Evolutionary conservation across 2,888 invertebrate genomes (phyloP).

Genomic region (Sphinx pinastri): DNA sequence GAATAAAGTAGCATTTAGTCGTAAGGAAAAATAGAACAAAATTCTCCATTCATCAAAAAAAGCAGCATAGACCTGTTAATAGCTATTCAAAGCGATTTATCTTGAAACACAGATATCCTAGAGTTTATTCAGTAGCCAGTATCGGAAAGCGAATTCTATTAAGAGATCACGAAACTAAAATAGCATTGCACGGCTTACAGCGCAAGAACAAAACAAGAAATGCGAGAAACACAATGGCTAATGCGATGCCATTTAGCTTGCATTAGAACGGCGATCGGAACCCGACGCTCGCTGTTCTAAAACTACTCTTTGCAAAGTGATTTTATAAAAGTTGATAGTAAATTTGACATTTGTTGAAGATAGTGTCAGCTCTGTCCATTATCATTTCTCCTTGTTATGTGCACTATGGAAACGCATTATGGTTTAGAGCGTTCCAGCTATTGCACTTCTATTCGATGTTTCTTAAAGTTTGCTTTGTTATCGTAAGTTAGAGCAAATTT

Average conservation of each 20-base stretch:
- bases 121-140: conserved; percentile 48
- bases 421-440: neutral
- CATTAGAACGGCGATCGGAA: conserved; percentile 36
- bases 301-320: conserved; percentile 21
- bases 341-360: conserved; percentile 13
- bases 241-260: conserved; percentile 48
- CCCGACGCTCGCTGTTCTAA: conserved; percentile 11
- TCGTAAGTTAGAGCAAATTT: neutral
- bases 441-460: neutral
- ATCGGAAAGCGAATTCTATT: conserved; percentile 67
- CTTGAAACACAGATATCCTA: conserved; percentile 45
- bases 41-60: conserved; percentile 16
- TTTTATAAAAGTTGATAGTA: conserved; percentile 15
- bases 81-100: conserved; percentile 35
- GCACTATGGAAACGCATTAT: neutral
- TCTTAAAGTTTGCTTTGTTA: too few relatives aligned
- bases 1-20: neutral
- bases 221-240: conserved; percentile 61
- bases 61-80: neutral
- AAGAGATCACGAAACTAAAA: conserved; percentile 77
- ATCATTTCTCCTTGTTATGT: neutral
- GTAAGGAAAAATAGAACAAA: neutral
- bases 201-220: conserved; percentile 60
- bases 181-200: conserved; percentile 58
- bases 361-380: conserved; percentile 1